Conservation (phyloP, 1,140 invertebrate species). For the Drosophila tsacasi region DNA sequence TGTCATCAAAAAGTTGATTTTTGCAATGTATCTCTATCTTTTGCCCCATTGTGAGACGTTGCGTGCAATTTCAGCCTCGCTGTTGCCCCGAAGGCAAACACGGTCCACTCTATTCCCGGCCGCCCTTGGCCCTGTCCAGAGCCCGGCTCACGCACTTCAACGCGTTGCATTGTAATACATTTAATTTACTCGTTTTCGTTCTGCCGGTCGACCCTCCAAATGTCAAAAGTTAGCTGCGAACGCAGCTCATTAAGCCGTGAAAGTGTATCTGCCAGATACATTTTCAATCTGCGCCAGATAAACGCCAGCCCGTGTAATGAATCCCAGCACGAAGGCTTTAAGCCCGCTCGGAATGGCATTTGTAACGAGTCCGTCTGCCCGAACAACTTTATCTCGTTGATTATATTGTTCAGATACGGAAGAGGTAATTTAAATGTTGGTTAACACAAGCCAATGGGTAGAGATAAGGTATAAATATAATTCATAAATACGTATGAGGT, state of each 20-base stretch:
- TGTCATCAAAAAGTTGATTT: too few species aligned
- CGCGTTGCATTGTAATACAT: conserved; percentile 48
- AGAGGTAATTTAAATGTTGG: background rate
- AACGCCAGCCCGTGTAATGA: conserved; percentile 22
- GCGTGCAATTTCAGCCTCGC: conserved; percentile 57
- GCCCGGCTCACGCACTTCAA: conserved; percentile 12
- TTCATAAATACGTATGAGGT: too few species aligned
- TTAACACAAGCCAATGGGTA: background rate
- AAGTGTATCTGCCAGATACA: conserved; percentile 28
- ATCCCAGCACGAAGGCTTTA: conserved; percentile 23
- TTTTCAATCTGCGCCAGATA: conserved; percentile 45
- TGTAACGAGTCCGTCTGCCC: background rate
- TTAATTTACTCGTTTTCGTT: conserved; percentile 64
- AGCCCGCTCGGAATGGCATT: background rate
- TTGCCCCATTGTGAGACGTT: conserved; percentile 7
- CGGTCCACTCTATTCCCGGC: conserved; percentile 25
- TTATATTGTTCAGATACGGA: background rate
- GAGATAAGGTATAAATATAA: background rate
- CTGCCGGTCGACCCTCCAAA: conserved; percentile 45
- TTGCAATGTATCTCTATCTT: too few species aligned
- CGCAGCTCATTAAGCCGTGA: conserved; percentile 65
- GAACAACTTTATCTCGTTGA: conserved; percentile 1
- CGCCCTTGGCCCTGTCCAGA: background rate
- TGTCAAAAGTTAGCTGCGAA: conserved; percentile 74
- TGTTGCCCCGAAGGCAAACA: conserved; percentile 46